A percentile compares a stretch with the other conserved stretches of the same genome.
Evolutionary conservation across 2,113 vertebrate genomes (phyloP).

Genomic region (Sciurus niger): DNA sequence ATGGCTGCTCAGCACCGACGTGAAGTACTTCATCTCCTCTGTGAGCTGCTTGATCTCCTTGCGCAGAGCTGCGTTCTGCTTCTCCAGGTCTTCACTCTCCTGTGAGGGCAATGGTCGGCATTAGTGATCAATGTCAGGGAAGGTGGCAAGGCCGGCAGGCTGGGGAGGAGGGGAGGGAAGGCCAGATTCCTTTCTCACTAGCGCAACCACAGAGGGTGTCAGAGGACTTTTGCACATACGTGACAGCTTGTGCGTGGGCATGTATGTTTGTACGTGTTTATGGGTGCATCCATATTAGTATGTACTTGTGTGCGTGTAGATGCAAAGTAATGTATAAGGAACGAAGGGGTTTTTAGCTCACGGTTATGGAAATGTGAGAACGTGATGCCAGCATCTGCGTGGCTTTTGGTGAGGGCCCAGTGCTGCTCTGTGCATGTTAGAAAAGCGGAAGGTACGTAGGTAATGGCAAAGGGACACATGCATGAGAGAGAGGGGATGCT

Average conservation of each 20-base stretch:
- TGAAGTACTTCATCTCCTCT: conserved; percentile 96
- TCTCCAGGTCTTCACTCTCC: conserved; percentile 98
- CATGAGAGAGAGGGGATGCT: no score
- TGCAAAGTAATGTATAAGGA: neutral
- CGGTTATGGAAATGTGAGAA: neutral
- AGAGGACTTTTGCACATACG: neutral
- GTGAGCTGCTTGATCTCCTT: conserved; percentile 97
- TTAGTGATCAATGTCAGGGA: neutral
- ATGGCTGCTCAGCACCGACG: conserved; percentile 94
- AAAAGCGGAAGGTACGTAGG: neutral
- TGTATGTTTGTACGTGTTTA: neutral
- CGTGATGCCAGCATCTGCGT: neutral
- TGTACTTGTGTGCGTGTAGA: no score
- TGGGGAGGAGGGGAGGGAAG: neutral
- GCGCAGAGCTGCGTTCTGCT: conserved; percentile 95
- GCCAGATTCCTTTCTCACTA: neutral
- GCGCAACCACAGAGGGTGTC: neutral
- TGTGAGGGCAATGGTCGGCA: conserved; percentile 80
- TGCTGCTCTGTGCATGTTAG: neutral
- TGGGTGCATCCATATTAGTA: neutral
- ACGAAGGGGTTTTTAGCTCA: neutral
- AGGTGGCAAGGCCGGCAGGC: neutral
- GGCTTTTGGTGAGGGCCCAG: neutral
- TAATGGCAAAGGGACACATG: neutral
- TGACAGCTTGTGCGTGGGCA: accelerated